Evolutionary conservation across 2,113 vertebrate species (phyloP).

Genomic region (Sylvilagus bachmani): DNA sequence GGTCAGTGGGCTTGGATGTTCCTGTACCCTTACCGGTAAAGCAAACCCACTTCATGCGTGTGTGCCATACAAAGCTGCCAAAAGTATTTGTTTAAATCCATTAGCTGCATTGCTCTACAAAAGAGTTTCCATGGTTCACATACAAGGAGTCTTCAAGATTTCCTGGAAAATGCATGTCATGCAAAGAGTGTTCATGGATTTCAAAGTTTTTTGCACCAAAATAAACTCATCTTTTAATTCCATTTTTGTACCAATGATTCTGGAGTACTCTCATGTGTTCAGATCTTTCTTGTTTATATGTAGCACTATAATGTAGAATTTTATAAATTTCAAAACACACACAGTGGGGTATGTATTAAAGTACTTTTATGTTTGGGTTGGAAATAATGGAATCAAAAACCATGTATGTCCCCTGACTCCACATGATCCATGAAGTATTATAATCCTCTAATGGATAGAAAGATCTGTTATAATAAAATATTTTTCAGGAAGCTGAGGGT

Average conservation of each 20-base stretch:
- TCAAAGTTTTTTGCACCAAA: too few species aligned
- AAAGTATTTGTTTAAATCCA: background rate
- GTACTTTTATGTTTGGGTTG: slow-evolving; percentile 62
- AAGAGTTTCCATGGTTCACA: slow-evolving; percentile 16
- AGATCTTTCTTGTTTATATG: slow-evolving; percentile 53
- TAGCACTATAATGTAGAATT: slow-evolving; percentile 5
- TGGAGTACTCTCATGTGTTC: background rate
- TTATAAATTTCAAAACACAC: slow-evolving; percentile 68
- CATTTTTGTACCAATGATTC: too few species aligned
- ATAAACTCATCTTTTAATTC: too few species aligned
- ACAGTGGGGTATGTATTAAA: slow-evolving; percentile 67
- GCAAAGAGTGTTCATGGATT: too few species aligned
- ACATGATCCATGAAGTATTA: slow-evolving; percentile 72
- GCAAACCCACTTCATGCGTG: background rate
- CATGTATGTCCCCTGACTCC: slow-evolving; percentile 45
- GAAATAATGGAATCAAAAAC: slow-evolving; percentile 77
- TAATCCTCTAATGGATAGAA: slow-evolving; percentile 58
- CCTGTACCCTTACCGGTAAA: background rate
- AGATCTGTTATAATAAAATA: slow-evolving; percentile 78
- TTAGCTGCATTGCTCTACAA: slow-evolving; percentile 37
- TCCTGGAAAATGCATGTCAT: too few species aligned
- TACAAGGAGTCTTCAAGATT: too few species aligned
- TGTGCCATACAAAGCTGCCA: background rate
- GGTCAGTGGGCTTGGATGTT: background rate
- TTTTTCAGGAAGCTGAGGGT: slow-evolving; percentile 80